Evolutionary conservation across 2,797 vertebrate species (phyloP).

Genomic region (Smutsia temminckii): DNA sequence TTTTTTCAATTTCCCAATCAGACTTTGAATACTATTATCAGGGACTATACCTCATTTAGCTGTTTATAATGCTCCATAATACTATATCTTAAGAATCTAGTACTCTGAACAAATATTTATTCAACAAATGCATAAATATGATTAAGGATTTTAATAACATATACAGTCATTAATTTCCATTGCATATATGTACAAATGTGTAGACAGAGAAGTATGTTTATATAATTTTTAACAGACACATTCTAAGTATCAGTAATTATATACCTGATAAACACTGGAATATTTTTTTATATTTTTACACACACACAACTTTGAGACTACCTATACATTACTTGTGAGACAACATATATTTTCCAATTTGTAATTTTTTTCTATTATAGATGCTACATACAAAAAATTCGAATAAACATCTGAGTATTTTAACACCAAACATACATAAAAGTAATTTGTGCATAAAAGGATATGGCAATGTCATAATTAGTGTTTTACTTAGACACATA

Average conservation of each 20-base stretch:
- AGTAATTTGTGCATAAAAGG: neutral
- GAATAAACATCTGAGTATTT: neutral
- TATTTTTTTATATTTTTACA: neutral
- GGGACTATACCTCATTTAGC: neutral
- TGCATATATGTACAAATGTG: neutral
- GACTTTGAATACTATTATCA: neutral
- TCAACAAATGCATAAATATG: neutral
- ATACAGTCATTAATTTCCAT: neutral
- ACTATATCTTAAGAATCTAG: neutral
- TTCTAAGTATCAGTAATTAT: neutral
- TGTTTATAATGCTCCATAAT: neutral
- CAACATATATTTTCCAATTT: neutral
- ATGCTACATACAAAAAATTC: neutral
- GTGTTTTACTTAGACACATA: neutral
- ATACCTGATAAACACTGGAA: neutral
- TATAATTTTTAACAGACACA: neutral
- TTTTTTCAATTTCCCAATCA: neutral
- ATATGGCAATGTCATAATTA: neutral
- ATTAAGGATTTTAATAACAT: neutral
- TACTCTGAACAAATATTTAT: constrained; percentile 1
- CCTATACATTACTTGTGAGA: neutral
- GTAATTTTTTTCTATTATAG: neutral
- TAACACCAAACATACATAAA: neutral
- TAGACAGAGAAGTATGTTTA: neutral
- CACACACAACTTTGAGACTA: neutral